Conservation (phyloP, 2,797 vertebrate species). For the Sarcoramphus papa region DNA sequence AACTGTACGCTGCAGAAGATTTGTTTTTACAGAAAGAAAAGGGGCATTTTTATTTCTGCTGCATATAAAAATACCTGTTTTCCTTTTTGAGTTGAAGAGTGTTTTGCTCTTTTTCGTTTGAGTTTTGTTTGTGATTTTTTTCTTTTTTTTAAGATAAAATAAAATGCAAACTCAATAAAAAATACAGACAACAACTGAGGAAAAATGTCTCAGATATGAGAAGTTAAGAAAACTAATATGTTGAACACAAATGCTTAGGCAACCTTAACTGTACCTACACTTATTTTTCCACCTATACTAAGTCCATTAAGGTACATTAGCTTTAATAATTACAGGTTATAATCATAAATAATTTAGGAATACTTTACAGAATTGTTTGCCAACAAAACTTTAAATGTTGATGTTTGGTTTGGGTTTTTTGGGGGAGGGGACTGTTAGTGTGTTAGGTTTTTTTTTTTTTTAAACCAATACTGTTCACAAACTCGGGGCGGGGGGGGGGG, state of each 20-base stretch:
- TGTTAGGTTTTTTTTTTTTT: not conserved
- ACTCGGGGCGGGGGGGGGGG: no score
- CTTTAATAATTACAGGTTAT: conserved; percentile 11
- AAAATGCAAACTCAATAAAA: not conserved
- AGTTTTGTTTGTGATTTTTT: not conserved
- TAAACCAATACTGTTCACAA: not conserved
- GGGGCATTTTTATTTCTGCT: not conserved
- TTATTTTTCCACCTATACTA: not conserved
- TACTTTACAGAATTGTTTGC: not conserved
- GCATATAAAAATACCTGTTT: not conserved
- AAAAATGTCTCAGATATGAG: not conserved
- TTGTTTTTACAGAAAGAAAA: conserved; percentile 19
- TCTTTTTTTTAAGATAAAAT: not conserved
- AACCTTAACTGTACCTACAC: not conserved
- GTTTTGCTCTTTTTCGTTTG: not conserved
- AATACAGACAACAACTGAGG: not conserved
- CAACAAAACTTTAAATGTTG: not conserved
- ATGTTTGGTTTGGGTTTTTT: not conserved
- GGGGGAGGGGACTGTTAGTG: no score
- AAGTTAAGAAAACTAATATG: not conserved
- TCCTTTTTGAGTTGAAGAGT: not conserved
- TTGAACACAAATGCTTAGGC: not conserved
- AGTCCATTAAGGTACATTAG: conserved; percentile 5
- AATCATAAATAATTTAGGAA: not conserved
- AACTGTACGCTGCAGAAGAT: not conserved